A percentile compares a stretch with the other conserved stretches of the same genome.
These are phyloP conservation scores for Pycnonotus jocosus DNA, from an alignment of 2,113 vertebrate species.

Conservation along the genomic window DNA sequence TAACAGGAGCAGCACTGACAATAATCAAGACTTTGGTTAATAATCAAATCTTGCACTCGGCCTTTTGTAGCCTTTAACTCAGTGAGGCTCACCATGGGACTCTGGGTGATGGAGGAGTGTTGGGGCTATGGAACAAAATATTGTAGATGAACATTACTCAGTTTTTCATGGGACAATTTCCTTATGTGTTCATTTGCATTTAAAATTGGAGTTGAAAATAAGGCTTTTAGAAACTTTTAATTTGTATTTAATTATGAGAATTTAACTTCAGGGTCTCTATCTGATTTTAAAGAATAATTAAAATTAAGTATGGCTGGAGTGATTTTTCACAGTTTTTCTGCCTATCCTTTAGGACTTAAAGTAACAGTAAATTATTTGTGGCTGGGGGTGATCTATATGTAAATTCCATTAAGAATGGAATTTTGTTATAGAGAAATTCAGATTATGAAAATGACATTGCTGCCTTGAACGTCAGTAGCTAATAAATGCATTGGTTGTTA, in stretches of 20 bases:
- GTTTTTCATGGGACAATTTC: conserved; percentile 33
- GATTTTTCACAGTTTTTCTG: conserved; percentile 79
- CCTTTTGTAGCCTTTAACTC: neutral
- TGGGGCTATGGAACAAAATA: neutral
- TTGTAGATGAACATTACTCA: neutral
- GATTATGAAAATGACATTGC: conserved; percentile 80
- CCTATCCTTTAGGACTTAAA: conserved; percentile 83
- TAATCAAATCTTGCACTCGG: neutral
- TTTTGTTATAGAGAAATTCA: conserved; percentile 78
- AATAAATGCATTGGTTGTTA: conserved; percentile 80
- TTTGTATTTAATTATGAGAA: conserved; percentile 84
- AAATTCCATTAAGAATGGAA: conserved; percentile 87
- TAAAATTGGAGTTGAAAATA: conserved; percentile 76
- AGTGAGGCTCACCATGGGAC: neutral
- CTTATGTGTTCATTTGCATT: conserved; percentile 71
- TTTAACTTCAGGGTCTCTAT: conserved; percentile 83
- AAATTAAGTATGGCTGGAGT: conserved; percentile 89
- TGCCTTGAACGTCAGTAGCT: conserved; percentile 69
- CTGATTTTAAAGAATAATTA: conserved; percentile 95
- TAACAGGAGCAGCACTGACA: neutral
- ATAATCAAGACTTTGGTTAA: neutral
- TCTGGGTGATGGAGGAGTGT: neutral
- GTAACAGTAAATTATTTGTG: conserved; percentile 88
- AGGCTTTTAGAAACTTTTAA: conserved; percentile 83
- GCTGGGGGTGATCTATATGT: conserved; percentile 84